A percentile compares a stretch with the other conserved stretches of the same genome.
These are phyloP conservation scores for Brachionus calyciflorus DNA, from an alignment of 1,140 invertebrate genomes.

Conservation along the genomic window DNA sequence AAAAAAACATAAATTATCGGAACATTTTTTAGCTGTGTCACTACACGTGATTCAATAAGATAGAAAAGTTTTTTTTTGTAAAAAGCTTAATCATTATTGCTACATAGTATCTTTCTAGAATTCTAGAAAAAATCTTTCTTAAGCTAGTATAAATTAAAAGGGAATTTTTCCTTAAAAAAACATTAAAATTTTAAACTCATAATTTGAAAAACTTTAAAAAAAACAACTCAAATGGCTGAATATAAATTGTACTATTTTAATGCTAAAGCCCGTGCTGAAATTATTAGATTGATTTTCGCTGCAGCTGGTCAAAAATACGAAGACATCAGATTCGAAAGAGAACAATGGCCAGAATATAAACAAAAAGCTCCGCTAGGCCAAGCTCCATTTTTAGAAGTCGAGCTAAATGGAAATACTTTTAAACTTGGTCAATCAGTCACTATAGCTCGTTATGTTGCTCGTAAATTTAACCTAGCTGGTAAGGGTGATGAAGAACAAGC, in stretches of 20 bases:
- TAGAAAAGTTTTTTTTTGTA: too few species aligned
- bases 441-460: conserved; percentile 23
- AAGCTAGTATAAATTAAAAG: too few species aligned
- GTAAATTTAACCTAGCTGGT: conserved; percentile 44
- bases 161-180: too few species aligned
- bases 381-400: conserved; percentile 24
- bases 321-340: conserved; percentile 31
- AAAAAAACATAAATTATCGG: too few species aligned
- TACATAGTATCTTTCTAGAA: too few species aligned
- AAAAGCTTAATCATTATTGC: too few species aligned
- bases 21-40: too few species aligned
- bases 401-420: neutral
- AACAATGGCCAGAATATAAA: conserved; percentile 45
- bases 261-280: conserved; percentile 4
- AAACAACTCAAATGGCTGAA: conserved; percentile 47
- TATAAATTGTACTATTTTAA: conserved; percentile 45
- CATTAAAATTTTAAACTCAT: too few species aligned
- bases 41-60: too few species aligned
- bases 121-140: too few species aligned
- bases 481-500: conserved; percentile 40
- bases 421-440: neutral
- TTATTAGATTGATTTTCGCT: conserved; percentile 29
- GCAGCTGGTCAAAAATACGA: conserved; percentile 44
- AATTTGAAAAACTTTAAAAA: too few species aligned
- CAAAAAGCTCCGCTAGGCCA: conserved; percentile 12